Base-by-base conservation (phyloP, 1,140 invertebrate genomes). In the Hydropsyche tenuis region DNA sequence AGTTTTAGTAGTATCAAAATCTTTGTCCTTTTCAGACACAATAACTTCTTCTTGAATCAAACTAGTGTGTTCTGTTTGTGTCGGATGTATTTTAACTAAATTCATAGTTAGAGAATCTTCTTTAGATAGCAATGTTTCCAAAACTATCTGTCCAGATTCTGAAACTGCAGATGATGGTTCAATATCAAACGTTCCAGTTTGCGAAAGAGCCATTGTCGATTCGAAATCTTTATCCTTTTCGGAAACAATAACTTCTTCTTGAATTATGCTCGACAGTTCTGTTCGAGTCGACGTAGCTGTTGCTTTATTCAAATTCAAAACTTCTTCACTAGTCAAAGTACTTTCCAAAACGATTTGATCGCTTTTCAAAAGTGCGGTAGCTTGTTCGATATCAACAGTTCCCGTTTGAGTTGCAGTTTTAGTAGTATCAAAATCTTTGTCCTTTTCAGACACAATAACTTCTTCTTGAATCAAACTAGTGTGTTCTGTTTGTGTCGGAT, bases 31-130 rank as follows among this genome's bases (percentile, higher is more conserved):
- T 18, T 68, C 62, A 23, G 18, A 42, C 20, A 65, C 43, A 27
- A 66, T 51, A 7, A 68, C 69, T 68, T 76, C 75, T 77, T 77
- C 56, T 63, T 77, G 75, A 45, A 69, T 46, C 5, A 76, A 18
- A 30, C 75, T 60, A 20, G 53, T 43, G 9, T 66, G 18, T 66
- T 76, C 75, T 23, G 48, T 30, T 30, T 73, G 75, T 9, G 56
- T 72, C 12, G 73, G 75, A 7, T 20, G 16, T 27, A 69, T 74
- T 60, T 72, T 42, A 20, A 68, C n/a, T 37, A 53, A 22, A 43
- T 46, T 73, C 25, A 43, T 46, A 16, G 43, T 64, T 9, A 45
- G 22, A 5, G 25, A 14, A 5, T 63, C 46, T 42, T 74, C 66
- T 11, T 53, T 37, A n/a, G 45, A 12, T 30, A 18, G 18, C 0